Conservation (phyloP, 2,888 invertebrate genomes). For the Plagodis dolabraria region DNA sequence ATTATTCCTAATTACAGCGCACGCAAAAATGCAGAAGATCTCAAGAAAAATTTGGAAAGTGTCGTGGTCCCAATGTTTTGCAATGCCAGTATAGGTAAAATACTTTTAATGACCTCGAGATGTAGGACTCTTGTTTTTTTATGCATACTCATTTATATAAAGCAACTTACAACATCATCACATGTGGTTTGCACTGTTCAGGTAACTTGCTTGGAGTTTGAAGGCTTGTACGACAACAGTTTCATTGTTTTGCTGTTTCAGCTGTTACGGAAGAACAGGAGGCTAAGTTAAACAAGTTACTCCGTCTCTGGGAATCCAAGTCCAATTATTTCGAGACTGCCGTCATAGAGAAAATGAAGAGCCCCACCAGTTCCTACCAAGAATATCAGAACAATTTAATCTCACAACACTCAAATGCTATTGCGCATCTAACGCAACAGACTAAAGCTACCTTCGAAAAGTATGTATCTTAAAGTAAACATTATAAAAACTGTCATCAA, state of each 20-base stretch:
- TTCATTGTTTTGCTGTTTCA: conserved; percentile 81
- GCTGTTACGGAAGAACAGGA: conserved; percentile 95
- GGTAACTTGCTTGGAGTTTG: conserved; percentile 77
- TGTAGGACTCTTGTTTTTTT: conserved; percentile 74
- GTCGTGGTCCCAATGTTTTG: conserved; percentile 99
- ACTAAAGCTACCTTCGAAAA: conserved; percentile 94
- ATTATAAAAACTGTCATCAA: background rate
- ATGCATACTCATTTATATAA: conserved; percentile 75
- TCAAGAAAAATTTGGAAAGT: conserved; percentile 96
- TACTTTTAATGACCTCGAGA: conserved; percentile 83
- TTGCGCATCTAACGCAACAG: conserved; percentile 90
- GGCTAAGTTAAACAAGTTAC: conserved; percentile 95
- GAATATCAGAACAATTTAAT: conserved; percentile 94
- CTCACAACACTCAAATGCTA: conserved; percentile 91
- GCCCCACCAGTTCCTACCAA: conserved; percentile 94
- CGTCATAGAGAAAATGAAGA: conserved; percentile 94
- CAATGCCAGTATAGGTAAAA: conserved; percentile 92
- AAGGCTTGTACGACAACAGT: conserved; percentile 66
- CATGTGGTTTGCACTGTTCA: conserved; percentile 75
- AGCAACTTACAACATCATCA: conserved; percentile 71
- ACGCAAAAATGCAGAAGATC: conserved; percentile 96
- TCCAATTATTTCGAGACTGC: conserved; percentile 93
- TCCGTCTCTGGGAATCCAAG: conserved; percentile 98
- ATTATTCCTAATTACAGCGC: conserved; percentile 91
- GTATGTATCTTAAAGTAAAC: conserved; percentile 58